Evolutionary conservation across 2,888 invertebrate species (phyloP).

Genomic region (Caenorhabditis wallacei): DNA sequence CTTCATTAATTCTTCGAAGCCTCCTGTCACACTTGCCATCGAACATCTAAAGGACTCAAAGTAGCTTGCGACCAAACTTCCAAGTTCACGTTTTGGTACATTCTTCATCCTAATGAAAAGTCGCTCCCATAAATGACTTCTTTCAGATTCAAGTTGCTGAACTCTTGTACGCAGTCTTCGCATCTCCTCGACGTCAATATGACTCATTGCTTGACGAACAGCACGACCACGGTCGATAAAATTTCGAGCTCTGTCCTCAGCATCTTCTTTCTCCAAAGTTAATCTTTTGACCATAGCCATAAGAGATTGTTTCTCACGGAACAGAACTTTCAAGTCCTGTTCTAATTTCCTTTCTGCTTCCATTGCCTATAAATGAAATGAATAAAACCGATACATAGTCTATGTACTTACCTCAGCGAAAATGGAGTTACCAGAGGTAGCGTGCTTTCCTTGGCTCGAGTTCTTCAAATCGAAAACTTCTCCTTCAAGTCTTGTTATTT

Average conservation of each 20-base stretch:
- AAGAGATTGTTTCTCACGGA: slow-evolving; percentile 31
- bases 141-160: slow-evolving; percentile 38
- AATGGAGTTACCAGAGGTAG: slow-evolving; percentile 47
- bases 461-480: slow-evolving; percentile 53
- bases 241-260: slow-evolving; percentile 38
- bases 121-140: slow-evolving; percentile 41
- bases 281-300: slow-evolving; percentile 29
- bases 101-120: slow-evolving; percentile 41
- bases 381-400: not conserved
- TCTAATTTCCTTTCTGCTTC: slow-evolving; percentile 58
- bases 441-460: slow-evolving; percentile 26
- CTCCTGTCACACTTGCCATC: slow-evolving; percentile 24
- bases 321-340: slow-evolving; percentile 31
- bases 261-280: slow-evolving; percentile 52
- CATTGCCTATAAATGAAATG: slow-evolving; percentile 42
- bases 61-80: slow-evolving; percentile 29
- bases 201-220: slow-evolving; percentile 30
- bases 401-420: slow-evolving; percentile 39
- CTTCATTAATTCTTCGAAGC: slow-evolving; percentile 35
- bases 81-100: slow-evolving; percentile 44
- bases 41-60: slow-evolving; percentile 53
- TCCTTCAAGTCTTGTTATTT: slow-evolving; percentile 44
- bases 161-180: slow-evolving; percentile 18
- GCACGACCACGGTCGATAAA: slow-evolving; percentile 24
- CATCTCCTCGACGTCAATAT: slow-evolving; percentile 47